Percentiles rank a stretch among this genome's conserved stretches.
Conservation (phyloP, 1,140 invertebrate genomes). For the Calliphora vicina region DNA sequence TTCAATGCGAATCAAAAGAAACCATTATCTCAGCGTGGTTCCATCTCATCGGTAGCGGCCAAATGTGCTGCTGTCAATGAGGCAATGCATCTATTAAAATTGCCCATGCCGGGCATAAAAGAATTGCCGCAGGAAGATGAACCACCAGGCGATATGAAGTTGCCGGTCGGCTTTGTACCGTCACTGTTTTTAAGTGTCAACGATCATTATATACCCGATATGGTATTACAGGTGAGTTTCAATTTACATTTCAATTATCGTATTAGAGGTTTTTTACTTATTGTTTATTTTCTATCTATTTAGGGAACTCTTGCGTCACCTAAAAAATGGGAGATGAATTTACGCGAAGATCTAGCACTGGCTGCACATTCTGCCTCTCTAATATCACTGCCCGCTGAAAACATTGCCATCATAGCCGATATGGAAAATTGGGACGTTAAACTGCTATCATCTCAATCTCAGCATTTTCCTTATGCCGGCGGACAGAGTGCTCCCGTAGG, state of each 20-base stretch:
- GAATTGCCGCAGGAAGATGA: slow-evolving; percentile 59
- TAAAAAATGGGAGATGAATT: slow-evolving; percentile 65
- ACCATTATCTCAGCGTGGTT: slow-evolving; percentile 53
- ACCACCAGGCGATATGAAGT: slow-evolving; percentile 47
- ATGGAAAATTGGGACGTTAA: slow-evolving; percentile 79
- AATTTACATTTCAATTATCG: not conserved
- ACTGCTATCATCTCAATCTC: slow-evolving; percentile 67
- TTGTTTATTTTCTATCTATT: not conserved
- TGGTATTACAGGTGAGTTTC: slow-evolving; percentile 72
- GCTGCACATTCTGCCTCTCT: slow-evolving; percentile 69
- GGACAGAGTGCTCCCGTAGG: slow-evolving; percentile 67
- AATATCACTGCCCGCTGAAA: slow-evolving; percentile 77
- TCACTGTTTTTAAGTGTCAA: slow-evolving; percentile 72
- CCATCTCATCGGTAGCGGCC: slow-evolving; percentile 57
- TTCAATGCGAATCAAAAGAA: slow-evolving; percentile 45
- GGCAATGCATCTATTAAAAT: slow-evolving; percentile 51
- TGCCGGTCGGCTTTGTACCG: slow-evolving; percentile 62
- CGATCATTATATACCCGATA: slow-evolving; percentile 79
- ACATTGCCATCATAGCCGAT: slow-evolving; percentile 84
- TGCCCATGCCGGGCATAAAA: slow-evolving; percentile 56
- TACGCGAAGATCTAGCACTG: slow-evolving; percentile 67
- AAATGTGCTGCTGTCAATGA: slow-evolving; percentile 58
- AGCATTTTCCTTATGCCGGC: slow-evolving; percentile 62
- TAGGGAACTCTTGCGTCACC: slow-evolving; percentile 62
- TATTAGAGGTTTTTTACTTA: not conserved